Evolutionary conservation across 2,797 vertebrate species (phyloP).

Genomic region (Lophius americanus): DNA sequence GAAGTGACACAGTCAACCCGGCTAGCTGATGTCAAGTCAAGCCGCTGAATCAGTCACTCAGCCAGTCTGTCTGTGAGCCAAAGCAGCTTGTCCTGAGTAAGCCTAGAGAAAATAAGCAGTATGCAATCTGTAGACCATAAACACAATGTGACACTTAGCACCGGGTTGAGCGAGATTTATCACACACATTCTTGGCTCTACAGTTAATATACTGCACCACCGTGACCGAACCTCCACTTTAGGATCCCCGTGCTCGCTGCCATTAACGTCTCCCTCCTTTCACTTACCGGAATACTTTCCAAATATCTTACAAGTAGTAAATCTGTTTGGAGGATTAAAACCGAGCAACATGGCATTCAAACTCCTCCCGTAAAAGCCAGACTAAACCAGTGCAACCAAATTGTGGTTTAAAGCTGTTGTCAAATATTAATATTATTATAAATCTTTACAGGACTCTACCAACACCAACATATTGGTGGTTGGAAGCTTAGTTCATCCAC

Average conservation of each 20-base stretch:
- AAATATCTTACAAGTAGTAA: slow-evolving; percentile 73
- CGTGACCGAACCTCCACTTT: slow-evolving; percentile 59
- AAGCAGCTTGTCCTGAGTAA: slow-evolving; percentile 48
- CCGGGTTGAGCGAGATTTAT: slow-evolving; percentile 69
- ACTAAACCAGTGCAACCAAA: slow-evolving; percentile 57
- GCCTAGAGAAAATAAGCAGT: slow-evolving; percentile 63
- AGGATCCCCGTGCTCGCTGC: slow-evolving; percentile 44
- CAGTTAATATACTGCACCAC: slow-evolving; percentile 53
- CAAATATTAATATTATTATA: slow-evolving; percentile 35
- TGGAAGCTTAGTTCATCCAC: slow-evolving; percentile 34
- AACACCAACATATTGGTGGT: slow-evolving; percentile 18
- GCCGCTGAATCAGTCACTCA: slow-evolving; percentile 31
- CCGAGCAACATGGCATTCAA: slow-evolving; percentile 57
- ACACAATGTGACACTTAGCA: slow-evolving; percentile 75
- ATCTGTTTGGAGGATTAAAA: slow-evolving; percentile 73
- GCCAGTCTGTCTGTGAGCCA: slow-evolving; percentile 42
- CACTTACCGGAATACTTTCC: slow-evolving; percentile 57
- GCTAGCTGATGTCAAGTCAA: slow-evolving; percentile 23
- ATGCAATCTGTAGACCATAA: slow-evolving; percentile 74
- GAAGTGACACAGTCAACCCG: slow-evolving; percentile 47
- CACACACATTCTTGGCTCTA: slow-evolving; percentile 63
- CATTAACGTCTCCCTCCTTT: slow-evolving; percentile 57
- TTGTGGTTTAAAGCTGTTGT: slow-evolving; percentile 45
- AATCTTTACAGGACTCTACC: slow-evolving; percentile 43
- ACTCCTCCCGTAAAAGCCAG: slow-evolving; percentile 54